Percentiles rank a stretch among this genome's conserved stretches.
Evolutionary conservation across 1,140 invertebrate species (phyloP).

Genomic region (Harlomillsia oculata): DNA sequence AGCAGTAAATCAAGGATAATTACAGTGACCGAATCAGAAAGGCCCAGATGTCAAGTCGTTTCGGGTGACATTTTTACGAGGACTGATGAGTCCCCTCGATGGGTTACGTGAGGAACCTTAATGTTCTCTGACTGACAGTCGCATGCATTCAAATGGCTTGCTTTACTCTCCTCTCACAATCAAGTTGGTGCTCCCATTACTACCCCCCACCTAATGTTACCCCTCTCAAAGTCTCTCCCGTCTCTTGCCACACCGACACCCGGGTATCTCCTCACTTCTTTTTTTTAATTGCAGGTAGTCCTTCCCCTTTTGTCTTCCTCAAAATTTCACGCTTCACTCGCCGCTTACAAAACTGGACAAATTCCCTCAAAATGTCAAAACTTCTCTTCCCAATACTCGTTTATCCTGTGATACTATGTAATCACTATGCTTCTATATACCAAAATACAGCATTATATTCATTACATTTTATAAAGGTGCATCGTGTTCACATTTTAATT

Average conservation of each 20-base stretch:
- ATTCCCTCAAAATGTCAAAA: too few relatives aligned
- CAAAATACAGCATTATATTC: too few relatives aligned
- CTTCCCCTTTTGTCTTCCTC: background rate
- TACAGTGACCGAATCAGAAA: conserved; percentile 36
- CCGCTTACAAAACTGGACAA: too few relatives aligned
- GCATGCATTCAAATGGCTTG: conserved; percentile 36
- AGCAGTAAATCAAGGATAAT: conserved; percentile 36
- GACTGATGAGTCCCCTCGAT: conserved; percentile 33
- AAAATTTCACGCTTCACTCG: too few relatives aligned
- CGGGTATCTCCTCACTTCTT: background rate
- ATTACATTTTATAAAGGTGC: too few relatives aligned
- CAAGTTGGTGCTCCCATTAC: conserved; percentile 16
- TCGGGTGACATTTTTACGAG: conserved; percentile 33
- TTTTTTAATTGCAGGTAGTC: background rate
- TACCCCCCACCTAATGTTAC: conserved; percentile 26
- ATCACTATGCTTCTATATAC: too few relatives aligned
- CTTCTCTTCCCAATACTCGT: too few relatives aligned
- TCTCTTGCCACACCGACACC: background rate
- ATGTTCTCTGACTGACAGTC: conserved; percentile 34
- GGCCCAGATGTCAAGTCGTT: conserved; percentile 37
- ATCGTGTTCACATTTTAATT: too few relatives aligned
- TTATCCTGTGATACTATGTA: too few relatives aligned
- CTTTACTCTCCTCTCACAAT: conserved; percentile 29
- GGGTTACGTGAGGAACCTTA: conserved; percentile 34
- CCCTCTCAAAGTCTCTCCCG: background rate